Evolutionary conservation across 2,888 invertebrate species (phyloP), one percentile per base, ranked within the genome.

Genomic region (Scotopteryx bipunctaria): DNA sequence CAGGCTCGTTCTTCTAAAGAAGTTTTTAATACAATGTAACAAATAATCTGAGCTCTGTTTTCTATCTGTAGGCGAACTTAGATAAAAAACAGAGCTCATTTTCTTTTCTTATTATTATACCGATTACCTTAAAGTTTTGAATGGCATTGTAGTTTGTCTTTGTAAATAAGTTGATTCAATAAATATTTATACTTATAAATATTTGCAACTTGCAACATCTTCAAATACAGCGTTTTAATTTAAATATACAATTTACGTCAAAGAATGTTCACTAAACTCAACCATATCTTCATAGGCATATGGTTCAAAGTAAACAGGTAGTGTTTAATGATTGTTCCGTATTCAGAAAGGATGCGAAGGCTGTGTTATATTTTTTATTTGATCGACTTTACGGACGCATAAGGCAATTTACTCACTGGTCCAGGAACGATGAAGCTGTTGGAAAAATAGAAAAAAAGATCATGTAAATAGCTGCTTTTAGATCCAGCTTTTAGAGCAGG

Each of bases 351-450:
- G 58, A 64, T 64, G 64, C 53, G 42, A 40, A 58, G 62, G 43
- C 45, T 61, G 61, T 71, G 69, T 71, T 66, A 60, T 57, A 59
- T 69, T 79, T 80, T 76, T 79, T 76, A 62, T 67, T 45, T 47
- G 35, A 55, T 58, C 59, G 42, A 66, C 67, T 64, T 15, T 58
- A 64, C 59, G 59, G 66, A 63, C 72, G 66, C 68, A 73, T 71
- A 77, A 70, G 78, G 81, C 76, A 72, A 78, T 69, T 75, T 79
- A 80, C 72, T 69, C 71, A 69, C 69, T 67, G 54, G 66, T 67
- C 69, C 63, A 65, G 61, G 64, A 63, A 64, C 63, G 71, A 80
- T 80, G 74, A 78, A 79, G 79, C 76, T 71, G 78, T 80, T 70
- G 66, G n/a, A n/a, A n/a, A 35, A 46, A 38, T 53, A 59, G 60